A percentile compares a stretch with the other conserved stretches of the same genome.
These are phyloP conservation scores for Augochlora pura DNA, from an alignment of 1,140 invertebrate species.

Conservation along the genomic window DNA sequence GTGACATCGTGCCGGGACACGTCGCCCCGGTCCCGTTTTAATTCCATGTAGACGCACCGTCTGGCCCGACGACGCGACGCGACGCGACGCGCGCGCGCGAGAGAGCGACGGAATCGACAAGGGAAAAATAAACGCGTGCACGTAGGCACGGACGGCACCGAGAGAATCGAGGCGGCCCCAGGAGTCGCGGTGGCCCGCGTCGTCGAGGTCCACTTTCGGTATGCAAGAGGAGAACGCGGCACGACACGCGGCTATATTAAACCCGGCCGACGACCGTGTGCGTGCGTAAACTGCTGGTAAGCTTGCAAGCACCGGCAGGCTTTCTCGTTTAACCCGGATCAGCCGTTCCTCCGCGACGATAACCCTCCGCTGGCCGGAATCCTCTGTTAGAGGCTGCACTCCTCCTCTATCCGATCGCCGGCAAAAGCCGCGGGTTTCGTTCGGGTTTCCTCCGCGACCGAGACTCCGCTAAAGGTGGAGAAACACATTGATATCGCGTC, in stretches of 20 bases:
- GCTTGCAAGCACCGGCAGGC: slow-evolving; percentile 31
- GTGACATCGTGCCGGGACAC: slow-evolving; percentile 1
- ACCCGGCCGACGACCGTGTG: slow-evolving; percentile 47
- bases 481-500: too few relatives aligned
- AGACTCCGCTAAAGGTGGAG: too few relatives aligned
- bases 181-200: slow-evolving; percentile 22
- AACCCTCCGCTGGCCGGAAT: background rate
- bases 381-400: too few relatives aligned
- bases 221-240: slow-evolving; percentile 60
- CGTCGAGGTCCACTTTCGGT: slow-evolving; percentile 66
- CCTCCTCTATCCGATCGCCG: background rate
- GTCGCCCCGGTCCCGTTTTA: background rate
- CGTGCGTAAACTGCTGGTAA: slow-evolving; percentile 33
- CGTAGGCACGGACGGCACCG: background rate
- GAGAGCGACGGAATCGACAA: slow-evolving; percentile 15
- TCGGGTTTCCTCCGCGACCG: background rate
- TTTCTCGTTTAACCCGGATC: slow-evolving; percentile 27
- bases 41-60: slow-evolving; percentile 7
- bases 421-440: background rate
- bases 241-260: slow-evolving; percentile 69
- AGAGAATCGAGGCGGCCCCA: background rate
- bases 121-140: slow-evolving; percentile 28
- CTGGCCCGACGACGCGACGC: background rate
- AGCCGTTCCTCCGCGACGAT: background rate
- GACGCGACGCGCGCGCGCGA: too few relatives aligned